Base-by-base conservation (phyloP, 2,113 vertebrate genomes). In the Micronycteris hirsuta region DNA sequence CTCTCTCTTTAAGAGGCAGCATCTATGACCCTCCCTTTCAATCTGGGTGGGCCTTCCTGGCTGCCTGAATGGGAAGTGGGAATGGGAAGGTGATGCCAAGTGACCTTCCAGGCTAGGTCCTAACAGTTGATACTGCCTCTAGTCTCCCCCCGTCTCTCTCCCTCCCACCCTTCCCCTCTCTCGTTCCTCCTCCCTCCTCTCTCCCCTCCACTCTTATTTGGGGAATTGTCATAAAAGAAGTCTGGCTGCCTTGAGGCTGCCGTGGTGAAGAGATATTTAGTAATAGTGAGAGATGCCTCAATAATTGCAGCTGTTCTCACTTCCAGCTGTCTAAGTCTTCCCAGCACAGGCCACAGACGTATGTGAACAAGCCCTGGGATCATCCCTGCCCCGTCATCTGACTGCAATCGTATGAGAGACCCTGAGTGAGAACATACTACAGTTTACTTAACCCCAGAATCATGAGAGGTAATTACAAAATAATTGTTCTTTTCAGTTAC, bases 111-210 rank as follows among this genome's bases (percentile, higher is more conserved):
- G 41, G 52, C 7, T 82, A 13, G 20, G 3, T 80, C 38, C 41
- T 28, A 70, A 47, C 77, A 43, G 22, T 2, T 43, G 31, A 43
- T 54, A 47, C 2, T 7, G 8, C 11, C 13, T 41, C 43, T 8
- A 10, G 16, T 58, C 11, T 31, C 28, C 58, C 4, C 3, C 4
- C 5, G 17, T 24, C 31, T 16, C 24, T 24, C 3, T 41, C 17
- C 7, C 16, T 24, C 15, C 36, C 0, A n/a, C 22, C 20, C 10
- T 12, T 2, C 2, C 14, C 19, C 28, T 4, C 49, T 20, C 26
- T 14, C 26, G 14, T 16, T 36, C 13, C 14, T 14, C 2, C 36
- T 14, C 7, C 14, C 22, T 8, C 54, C 5, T 4, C 7, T 14
- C 43, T 24, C 17, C 13, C 14, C 16, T 1, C n/a, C 26, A 17